Conservation (phyloP, 1,140 invertebrate species). For the Ostrea edulis region DNA sequence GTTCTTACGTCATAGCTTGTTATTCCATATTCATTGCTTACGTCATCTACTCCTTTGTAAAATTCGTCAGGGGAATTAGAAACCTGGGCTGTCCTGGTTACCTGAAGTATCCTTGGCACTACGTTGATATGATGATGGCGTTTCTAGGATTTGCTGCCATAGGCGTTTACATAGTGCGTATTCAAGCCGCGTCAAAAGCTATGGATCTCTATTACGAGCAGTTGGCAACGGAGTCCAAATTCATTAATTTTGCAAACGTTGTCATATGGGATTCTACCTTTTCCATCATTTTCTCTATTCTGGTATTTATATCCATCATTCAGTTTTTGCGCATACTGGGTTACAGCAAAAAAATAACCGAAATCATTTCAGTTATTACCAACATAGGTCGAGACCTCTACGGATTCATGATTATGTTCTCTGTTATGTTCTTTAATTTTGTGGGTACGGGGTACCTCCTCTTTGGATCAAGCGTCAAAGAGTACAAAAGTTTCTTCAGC, state of each 20-base stretch:
- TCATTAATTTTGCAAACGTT: constrained; percentile 66
- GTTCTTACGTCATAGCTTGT: constrained; percentile 62
- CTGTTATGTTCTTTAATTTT: constrained; percentile 71
- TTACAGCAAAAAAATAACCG: constrained; percentile 64
- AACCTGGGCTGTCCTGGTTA: constrained; percentile 65
- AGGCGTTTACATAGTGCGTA: constrained; percentile 69
- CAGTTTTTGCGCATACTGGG: constrained; percentile 59
- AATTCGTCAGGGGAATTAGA: constrained; percentile 51
- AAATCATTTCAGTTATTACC: constrained; percentile 58
- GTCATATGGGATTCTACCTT: constrained; percentile 60
- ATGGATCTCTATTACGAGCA: constrained; percentile 49
- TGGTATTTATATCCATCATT: constrained; percentile 60
- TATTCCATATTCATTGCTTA: constrained; percentile 62
- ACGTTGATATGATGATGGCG: constrained; percentile 73
- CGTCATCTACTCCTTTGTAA: constrained; percentile 57
- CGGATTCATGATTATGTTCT: constrained; percentile 70
- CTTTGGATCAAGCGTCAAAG: constrained; percentile 62
- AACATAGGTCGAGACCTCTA: constrained; percentile 60
- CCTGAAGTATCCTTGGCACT: constrained; percentile 77
- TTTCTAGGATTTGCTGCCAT: constrained; percentile 72
- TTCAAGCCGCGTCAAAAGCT: constrained; percentile 42
- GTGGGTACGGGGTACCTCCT: constrained; percentile 63
- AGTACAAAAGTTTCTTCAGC: constrained; percentile 66
- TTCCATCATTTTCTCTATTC: constrained; percentile 50
- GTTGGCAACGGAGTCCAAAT: constrained; percentile 44